Base-by-base conservation (phyloP, 2,113 vertebrate genomes). In the Rhynchopsitta pachyrhyncha region DNA sequence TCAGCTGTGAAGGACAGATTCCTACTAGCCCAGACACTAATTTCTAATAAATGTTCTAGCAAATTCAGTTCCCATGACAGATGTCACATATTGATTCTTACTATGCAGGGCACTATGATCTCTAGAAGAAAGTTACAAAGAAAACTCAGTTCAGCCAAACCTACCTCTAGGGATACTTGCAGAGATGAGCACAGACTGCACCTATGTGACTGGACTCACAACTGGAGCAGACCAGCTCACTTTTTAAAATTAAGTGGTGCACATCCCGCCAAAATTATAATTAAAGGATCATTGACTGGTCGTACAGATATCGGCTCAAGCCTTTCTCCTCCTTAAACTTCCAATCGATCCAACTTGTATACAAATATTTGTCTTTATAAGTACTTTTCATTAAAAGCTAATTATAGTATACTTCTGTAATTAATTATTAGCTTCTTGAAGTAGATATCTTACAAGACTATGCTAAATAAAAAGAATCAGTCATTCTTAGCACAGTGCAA, bases 291-390 rank as follows among this genome's bases (percentile, higher is more conserved):
- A 80, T 62, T 73, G 59, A 67, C 44, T 46, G 22, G 23, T 71
- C 42, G 80, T 83, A 33, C 22, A 93, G 39, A 59, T 74, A 74
- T 29, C 44, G 27, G 31, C 35, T 29, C 71, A 29, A 83, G 55
- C 5, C 33, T 73, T 91, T 90, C 57, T 89, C 13, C 41, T 82
- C 17, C 47, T 91, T 78, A 77, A 81, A 53, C 10, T 73, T 85
- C 41, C 16, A 81, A 25, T 86, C 11, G 0, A 90, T 83, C 47
- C 10, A 67, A 69, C 33, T 33, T 85, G 31, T 62, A 78, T n/a
- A 78, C 53, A 93, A 95, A 92, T 92, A 92, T 83, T 94, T 97
- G 52, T 67, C 82, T 95, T 77, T 67, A 62, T 60, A 86, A 96
- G 39, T 75, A 81, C 27, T 74, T 92, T 92, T 57, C 42, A 86